phyloP scores from a whole-genome alignment of 2,797 vertebrate species.

The Rhynchonycteris naso region DNA sequence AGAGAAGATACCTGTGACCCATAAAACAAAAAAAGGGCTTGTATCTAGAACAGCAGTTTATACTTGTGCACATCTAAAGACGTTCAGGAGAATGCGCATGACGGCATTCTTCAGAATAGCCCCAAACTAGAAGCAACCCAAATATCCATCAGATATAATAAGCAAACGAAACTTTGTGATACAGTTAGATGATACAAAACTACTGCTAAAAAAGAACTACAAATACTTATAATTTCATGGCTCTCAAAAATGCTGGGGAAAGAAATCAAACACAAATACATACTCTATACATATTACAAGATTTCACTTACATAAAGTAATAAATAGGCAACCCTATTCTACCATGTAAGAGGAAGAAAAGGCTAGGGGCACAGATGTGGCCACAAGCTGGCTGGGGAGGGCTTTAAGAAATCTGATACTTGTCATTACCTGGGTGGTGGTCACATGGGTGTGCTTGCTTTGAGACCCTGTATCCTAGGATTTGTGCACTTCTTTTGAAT shows the following conservation, averaged over 20 bases:
- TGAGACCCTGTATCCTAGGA: neutral
- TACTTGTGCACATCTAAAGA: neutral
- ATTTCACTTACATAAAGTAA: neutral
- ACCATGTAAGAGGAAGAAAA: neutral
- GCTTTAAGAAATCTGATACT: neutral
- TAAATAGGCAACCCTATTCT: neutral
- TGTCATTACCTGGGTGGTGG: neutral
- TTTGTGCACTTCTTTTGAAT: neutral
- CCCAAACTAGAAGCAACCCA: constrained; percentile 1
- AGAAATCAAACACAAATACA: neutral
- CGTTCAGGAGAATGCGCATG: neutral
- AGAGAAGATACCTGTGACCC: neutral
- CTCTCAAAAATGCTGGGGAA: constrained; percentile 4
- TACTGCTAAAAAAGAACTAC: constrained; percentile 28
- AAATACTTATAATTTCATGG: neutral
- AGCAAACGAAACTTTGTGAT: constrained; percentile 38
- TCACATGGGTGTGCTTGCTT: neutral
- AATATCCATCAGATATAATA: neutral
- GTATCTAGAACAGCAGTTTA: neutral
- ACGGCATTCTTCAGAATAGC: neutral
- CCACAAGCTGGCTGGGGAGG: accelerated
- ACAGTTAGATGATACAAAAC: neutral
- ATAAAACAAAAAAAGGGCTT: neutral
- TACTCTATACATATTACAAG: neutral
- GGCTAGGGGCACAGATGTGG: accelerated